Evolutionary conservation across 2,797 vertebrate genomes (phyloP), one percentile per base, ranked within the genome.

Genomic region (Melanotaenia boesemani): DNA sequence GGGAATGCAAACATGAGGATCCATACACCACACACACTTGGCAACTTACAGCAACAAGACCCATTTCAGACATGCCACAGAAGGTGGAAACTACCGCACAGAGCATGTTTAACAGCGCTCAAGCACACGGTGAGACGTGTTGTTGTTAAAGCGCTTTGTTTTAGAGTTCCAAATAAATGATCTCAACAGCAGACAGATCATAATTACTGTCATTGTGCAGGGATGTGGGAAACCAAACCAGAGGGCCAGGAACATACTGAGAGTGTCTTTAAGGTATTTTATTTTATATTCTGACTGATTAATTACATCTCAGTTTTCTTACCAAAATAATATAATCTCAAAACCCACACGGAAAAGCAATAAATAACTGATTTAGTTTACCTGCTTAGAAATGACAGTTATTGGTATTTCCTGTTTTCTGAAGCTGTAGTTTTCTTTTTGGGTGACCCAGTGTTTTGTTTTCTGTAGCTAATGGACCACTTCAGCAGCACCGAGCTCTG

Each of bases 381-480:
- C 32, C 6, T 8, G 15, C 61, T 67, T 26, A 41, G 18, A 32
- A 30, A n/a, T 41, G 36, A 16, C 30, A 37, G 0, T 61, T 48
- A 20, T 54, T 60, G 32, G 41, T 6, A 71, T 24, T 34, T 63
- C n/a, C 4, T 39, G 12, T 59, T 56, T 63, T 63, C 6, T 36
- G 28, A 30, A 55, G 58, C 56, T 64, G 8, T 6, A 2, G 12
- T n/a, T 15, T 11, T 22, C 18, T 66, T 22, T 50, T 44, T 66
- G 36, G 22, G 41, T 81, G 30, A 57, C 15, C 37, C 5, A 15
- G 2, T 74, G 1, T 58, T 48, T 74, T 77, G n/a, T 65, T 24
- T 75, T 22, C n/a, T 26, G 7, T 24, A 94, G 93, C 52, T 93
- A 67, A 86, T 93, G 82, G 91, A 92, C 41, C 92, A 93, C n/a